Evolutionary conservation across 1,140 invertebrate species (phyloP).

Genomic region (Caenorhabditis briggsae): DNA sequence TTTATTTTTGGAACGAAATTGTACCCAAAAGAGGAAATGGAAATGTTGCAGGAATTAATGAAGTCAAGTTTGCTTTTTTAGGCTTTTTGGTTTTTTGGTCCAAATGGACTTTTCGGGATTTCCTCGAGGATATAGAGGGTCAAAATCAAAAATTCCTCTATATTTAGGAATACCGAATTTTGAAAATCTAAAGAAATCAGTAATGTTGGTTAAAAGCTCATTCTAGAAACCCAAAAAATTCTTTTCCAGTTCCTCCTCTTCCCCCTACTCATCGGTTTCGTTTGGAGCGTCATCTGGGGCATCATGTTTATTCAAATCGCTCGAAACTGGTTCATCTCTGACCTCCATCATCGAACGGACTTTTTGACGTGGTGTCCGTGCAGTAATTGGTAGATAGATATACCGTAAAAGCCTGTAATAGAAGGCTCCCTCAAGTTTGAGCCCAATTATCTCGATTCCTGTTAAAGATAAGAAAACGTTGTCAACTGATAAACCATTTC

Average conservation of each 20-base stretch:
- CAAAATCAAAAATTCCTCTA: too few species aligned
- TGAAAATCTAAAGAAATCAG: too few species aligned
- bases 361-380: conserved; percentile 62
- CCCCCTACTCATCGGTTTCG: conserved; percentile 60
- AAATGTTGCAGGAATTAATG: background rate
- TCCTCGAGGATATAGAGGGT: too few species aligned
- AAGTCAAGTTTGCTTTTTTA: too few species aligned
- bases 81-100: too few species aligned
- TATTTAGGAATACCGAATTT: background rate
- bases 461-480: too few species aligned
- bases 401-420: too few species aligned
- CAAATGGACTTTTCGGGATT: too few species aligned
- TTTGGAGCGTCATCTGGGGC: conserved; percentile 68
- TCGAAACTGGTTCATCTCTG: conserved; percentile 67
- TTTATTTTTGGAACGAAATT: background rate
- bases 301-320: conserved; percentile 66
- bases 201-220: too few species aligned
- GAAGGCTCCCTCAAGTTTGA: too few species aligned
- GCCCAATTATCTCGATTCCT: too few species aligned
- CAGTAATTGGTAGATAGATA: conserved; percentile 52
- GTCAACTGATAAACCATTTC: too few species aligned
- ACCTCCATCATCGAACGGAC: conserved; percentile 62
- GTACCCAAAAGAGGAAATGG: background rate
- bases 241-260: conserved; percentile 54
- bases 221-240: background rate